These are phyloP conservation scores for Nebria brevicollis DNA, from an alignment of 2,888 invertebrate genomes.

Conservation along the genomic window DNA sequence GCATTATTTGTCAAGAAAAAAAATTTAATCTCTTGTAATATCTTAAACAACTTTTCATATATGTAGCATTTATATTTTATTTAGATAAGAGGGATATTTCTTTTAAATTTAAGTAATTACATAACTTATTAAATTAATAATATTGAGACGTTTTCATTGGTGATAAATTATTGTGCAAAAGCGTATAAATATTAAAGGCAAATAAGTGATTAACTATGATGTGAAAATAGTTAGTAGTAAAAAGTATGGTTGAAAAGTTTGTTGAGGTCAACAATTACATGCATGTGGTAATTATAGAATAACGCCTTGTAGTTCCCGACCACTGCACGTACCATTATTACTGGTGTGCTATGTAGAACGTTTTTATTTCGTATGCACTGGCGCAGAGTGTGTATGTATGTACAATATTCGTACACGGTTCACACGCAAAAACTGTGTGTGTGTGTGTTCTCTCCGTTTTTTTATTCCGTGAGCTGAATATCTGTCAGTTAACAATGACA, in stretches of 20 bases:
- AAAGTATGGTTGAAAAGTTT: not conserved
- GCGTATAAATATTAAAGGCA: too few relatives aligned
- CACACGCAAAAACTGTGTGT: not conserved
- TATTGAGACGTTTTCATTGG: too few relatives aligned
- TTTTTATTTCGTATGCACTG: not conserved
- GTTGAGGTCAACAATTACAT: not conserved
- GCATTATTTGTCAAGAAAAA: not conserved
- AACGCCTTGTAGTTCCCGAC: not conserved
- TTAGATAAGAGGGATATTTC: too few relatives aligned
- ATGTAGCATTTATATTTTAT: too few relatives aligned
- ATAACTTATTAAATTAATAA: too few relatives aligned
- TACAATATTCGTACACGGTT: not conserved
- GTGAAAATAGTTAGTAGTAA: too few relatives aligned
- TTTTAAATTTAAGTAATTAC: too few relatives aligned
- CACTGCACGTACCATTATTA: not conserved
- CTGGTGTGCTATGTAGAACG: not conserved
- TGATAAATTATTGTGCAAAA: too few relatives aligned
- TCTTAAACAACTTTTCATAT: too few relatives aligned
- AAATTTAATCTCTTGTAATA: too few relatives aligned
- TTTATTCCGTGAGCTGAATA: not conserved
- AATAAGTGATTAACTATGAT: too few relatives aligned
- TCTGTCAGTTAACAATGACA: slow-evolving; percentile 1
- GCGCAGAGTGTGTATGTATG: not conserved
- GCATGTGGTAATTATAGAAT: not conserved
- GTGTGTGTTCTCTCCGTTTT: not conserved